Percentiles rank a stretch among this genome's conserved stretches.
Conservation (phyloP, 2,113 vertebrate species). For the Acrocephalus arundinaceus region DNA sequence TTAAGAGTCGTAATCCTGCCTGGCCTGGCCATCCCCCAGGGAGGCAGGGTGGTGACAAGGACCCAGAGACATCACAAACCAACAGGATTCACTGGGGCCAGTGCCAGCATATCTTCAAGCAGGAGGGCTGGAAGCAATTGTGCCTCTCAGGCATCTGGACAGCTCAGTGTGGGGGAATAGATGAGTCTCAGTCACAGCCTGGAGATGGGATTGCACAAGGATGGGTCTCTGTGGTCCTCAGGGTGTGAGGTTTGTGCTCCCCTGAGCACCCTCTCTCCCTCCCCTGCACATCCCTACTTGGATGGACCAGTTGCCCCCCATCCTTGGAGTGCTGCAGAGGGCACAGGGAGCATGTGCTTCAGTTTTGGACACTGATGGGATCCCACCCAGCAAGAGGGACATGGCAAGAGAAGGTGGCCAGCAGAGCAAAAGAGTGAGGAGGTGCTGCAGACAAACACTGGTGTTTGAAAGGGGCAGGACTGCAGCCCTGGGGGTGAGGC, state of each 20-base stretch:
- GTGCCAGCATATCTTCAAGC: background rate
- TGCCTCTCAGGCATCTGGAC: background rate
- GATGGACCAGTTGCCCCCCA: background rate
- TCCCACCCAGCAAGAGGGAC: background rate
- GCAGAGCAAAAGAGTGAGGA: background rate
- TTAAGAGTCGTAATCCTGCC: constrained; percentile 34
- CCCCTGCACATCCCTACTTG: background rate
- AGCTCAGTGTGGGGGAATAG: background rate
- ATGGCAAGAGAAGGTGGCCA: background rate
- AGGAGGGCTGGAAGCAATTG: background rate
- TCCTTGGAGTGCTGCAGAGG: background rate
- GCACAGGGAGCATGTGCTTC: rapidly evolving
- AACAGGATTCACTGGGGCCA: background rate
- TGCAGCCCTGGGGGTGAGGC: background rate
- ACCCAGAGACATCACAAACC: background rate
- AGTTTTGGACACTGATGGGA: background rate
- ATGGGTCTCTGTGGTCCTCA: background rate
- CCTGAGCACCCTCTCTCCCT: background rate
- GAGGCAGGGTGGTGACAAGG: constrained; percentile 7
- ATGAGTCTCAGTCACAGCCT: background rate
- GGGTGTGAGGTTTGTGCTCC: background rate
- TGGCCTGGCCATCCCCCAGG: background rate
- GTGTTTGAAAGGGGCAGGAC: background rate
- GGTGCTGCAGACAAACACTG: background rate
- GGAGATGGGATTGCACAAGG: background rate